Percentiles rank a stretch among this genome's conserved stretches.
Evolutionary conservation across 2,797 vertebrate genomes (phyloP).

Genomic region (Pangasius macronema): DNA sequence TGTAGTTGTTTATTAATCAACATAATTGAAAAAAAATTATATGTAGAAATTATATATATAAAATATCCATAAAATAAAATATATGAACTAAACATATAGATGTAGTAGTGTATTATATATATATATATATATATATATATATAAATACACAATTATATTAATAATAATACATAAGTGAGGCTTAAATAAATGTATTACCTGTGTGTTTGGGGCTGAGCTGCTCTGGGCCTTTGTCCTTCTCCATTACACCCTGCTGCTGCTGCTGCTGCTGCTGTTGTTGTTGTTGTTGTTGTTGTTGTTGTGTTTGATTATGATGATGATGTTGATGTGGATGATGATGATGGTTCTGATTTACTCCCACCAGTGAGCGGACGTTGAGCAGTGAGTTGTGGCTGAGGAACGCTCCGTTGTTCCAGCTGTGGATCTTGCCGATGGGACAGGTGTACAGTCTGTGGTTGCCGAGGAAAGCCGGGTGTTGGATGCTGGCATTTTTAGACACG

Average conservation of each 20-base stretch:
- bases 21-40: background rate
- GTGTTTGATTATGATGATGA: constrained; percentile 79
- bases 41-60: background rate
- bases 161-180: background rate
- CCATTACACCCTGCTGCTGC: constrained; percentile 80
- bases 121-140: background rate
- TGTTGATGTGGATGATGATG: constrained; percentile 79
- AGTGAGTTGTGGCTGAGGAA: constrained; percentile 95
- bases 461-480: constrained; percentile 93
- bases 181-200: constrained; percentile 75
- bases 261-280: constrained; percentile 66
- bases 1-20: background rate
- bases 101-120: background rate
- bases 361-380: constrained; percentile 92
- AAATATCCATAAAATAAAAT: no score
- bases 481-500: constrained; percentile 84
- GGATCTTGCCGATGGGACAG: constrained; percentile 97
- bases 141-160: background rate
- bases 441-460: constrained; percentile 98
- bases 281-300: constrained; percentile 72
- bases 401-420: constrained; percentile 97
- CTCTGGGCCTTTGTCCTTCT: constrained; percentile 81
- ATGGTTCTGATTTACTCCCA: constrained; percentile 92
- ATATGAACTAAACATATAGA: background rate
- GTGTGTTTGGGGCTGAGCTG: constrained; percentile 91